Evolutionary conservation across 2,888 invertebrate species (phyloP), one percentile per base, ranked within the genome.

Genomic region (Cataglyphis rosenhaueri): DNA sequence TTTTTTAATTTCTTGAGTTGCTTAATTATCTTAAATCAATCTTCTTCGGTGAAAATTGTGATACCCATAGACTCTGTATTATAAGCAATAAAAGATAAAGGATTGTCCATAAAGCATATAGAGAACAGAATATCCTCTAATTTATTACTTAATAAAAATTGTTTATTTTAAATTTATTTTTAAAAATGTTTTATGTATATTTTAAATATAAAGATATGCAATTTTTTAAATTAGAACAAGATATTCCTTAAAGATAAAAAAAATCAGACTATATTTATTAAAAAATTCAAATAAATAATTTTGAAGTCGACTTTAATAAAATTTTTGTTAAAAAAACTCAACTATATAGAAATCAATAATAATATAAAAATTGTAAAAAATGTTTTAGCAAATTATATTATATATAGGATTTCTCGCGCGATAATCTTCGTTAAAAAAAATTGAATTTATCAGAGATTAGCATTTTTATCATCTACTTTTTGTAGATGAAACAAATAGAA

Each of bases 21-120:
- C 21, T 55, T 21, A 64, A 32, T 25, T 65, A 38, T 41, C 29
- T 75, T 52, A 4, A 44, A 8, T 79, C 70, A 38, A 59, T 79
- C 35, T 59, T 59, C 35, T 44, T 3, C 15, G 12, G 44, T 48
- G 44, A 71, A 48, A 55, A 21, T 59, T 41, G 9, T 21, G 25
- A n/a, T 18, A 32, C 21, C 8, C 38, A 25, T 21, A 9, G 6
- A 55, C 10, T 55, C 5, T 5, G 6, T 18, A n/a, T 75, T 32
- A 21, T 32, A 62, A 64, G 35, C 18, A 8, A 65, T 38, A 62
- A 32, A 10, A 9, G 1, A 55, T 8, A 18, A 25, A 59, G 4
- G 0, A 9, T 3, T 38, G 6, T 29, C 2, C n/a, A 8, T n/a
- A 6, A 52, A 35, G 3, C 25, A 57, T 25, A 4, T 55, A 44